Base-by-base conservation (phyloP, 2,888 invertebrate genomes). In the Protophormia terraenovae region DNA sequence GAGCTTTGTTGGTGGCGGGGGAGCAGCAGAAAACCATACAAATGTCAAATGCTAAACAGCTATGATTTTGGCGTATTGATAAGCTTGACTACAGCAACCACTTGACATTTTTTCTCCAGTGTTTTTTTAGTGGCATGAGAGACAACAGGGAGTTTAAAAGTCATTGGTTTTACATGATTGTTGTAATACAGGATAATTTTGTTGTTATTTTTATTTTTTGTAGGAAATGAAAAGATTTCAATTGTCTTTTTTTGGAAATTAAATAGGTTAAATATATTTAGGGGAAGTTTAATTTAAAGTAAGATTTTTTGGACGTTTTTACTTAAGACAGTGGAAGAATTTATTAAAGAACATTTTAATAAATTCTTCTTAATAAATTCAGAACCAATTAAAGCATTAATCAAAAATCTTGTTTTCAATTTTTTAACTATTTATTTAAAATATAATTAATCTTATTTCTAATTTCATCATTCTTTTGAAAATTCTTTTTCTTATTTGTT, bases 81-180 rank as follows among this genome's bases (percentile, higher is more conserved):
- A 85, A 85, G 85, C 78, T 60, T 66, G 71, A 81, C 84, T 77
- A 41, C 76, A 72, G 84, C 62, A 82, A 90, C 55, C 82, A 90
- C 90, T 90, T 90, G 90, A 87, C 88, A 88, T 88, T 12, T 22
- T 35, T 87, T 19, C 3, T 10, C 8, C 19, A 24, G 5, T 16
- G 12, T 12, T 0, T 35, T 5, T 19, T n/a, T 4, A 35, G n/a
- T 53, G 45, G 45, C 38, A 69, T 41, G 24, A 14, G 35, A 16
- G 58, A 2, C 14, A 32, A 14, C 16, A 19, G 45, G 58, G 7
- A 73, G 66, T 58, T 67, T 22, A 60, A 73, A 76, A 60, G 67
- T 76, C 80, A 82, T 55, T 55, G 82, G 55, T 66, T 82, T 73
- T 50, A 73, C 64, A 73, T 80, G 35, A 35, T 35, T 53, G 41